Base-by-base conservation (phyloP, 2,888 invertebrate species). In the Lepidocyrtoides sp. region DNA sequence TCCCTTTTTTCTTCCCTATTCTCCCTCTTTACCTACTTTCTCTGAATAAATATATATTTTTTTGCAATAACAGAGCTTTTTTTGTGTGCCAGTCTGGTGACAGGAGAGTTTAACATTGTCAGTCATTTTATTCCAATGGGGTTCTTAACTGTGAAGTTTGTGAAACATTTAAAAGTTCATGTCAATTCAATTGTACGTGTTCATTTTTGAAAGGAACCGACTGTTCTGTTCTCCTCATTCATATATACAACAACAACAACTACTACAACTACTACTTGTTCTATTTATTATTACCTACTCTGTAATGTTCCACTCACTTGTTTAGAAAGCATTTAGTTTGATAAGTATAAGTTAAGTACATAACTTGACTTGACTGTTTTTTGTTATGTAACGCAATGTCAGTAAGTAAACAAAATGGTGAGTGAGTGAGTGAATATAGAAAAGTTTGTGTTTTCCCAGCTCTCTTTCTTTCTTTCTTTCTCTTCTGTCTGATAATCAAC, bases 121-220 rank as follows among this genome's bases (percentile, higher is more conserved):
- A 72, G 41, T 72, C 69, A 72, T 72, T 41, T 36, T 41, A 72
- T 72, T 72, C 69, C 69, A 17, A 8, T 17, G 69, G 41, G 69
- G 41, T 26, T 72, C 20, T 41, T 72, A 66, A 26, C 69, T 72
- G 69, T 36, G 17, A 72, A 72, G 20, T 72, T 66, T 72, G 69
- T 72, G 26, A 72, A 72, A 72, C 69, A 72, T 72, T 72, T 41
- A 72, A 72, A 72, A 36, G 20, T 36, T 36, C 10, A 72, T 41
- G 69, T 72, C 69, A 41, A 72, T 72, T 72, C 41, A 72, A 72
- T 72, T 72, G n/a, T 66, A n/a, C 32, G 32, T 32, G 32, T 29
- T 66, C 66, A 66, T 17, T 66, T 60, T 26, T 60, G 60, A 57
- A 10, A 57, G 57, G 57, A 57, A 57, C 20, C 51, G 20, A 17